These are phyloP conservation scores for Hemicrepidius hirtus DNA, from an alignment of 2,888 invertebrate species.

Conservation along the genomic window DNA sequence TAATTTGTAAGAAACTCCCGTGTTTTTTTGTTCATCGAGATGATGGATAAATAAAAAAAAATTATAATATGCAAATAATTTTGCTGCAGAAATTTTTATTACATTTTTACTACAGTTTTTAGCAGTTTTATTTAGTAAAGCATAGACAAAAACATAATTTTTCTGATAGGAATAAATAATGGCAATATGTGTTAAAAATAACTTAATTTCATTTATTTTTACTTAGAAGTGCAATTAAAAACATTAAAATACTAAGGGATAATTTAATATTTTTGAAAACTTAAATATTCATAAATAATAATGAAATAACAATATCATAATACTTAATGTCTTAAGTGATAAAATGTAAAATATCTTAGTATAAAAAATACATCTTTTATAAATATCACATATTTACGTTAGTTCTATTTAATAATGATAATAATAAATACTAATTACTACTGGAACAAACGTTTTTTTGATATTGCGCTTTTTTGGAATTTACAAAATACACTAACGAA, in stretches of 20 bases:
- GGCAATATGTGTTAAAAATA: too few relatives aligned
- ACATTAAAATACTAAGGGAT: background rate
- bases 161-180: too few relatives aligned
- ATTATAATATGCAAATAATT: too few relatives aligned
- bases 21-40: too few relatives aligned
- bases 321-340: constrained; percentile 44
- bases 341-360: constrained; percentile 33
- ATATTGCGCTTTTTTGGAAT: constrained; percentile 1
- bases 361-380: constrained; percentile 46
- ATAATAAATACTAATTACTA: constrained; percentile 40
- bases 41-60: too few relatives aligned
- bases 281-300: constrained; percentile 37
- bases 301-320: constrained; percentile 37
- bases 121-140: too few relatives aligned
- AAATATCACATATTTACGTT: constrained; percentile 43
- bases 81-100: too few relatives aligned
- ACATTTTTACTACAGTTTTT: too few relatives aligned
- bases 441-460: constrained; percentile 34
- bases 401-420: constrained; percentile 5
- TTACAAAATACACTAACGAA: background rate
- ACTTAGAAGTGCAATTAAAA: background rate
- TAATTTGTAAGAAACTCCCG: too few relatives aligned
- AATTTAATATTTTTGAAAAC: background rate
- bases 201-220: too few relatives aligned
- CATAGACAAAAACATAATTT: too few relatives aligned